Evolutionary conservation across 1,140 invertebrate genomes (phyloP), one percentile per base, ranked within the genome.

Genomic region (Drosophila dunni): DNA sequence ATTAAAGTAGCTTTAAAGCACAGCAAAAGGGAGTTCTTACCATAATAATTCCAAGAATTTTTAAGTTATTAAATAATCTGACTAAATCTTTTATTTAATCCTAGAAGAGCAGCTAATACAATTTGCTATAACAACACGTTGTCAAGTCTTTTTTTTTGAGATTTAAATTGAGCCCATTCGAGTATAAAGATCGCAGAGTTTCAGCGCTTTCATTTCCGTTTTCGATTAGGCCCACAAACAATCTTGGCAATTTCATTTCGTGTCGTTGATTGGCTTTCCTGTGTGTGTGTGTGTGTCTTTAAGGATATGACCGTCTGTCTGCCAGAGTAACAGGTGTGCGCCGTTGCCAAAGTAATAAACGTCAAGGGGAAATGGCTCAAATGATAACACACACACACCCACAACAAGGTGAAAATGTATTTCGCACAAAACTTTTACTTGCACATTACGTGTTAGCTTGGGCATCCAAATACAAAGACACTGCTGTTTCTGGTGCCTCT

Each of bases 311-410:
- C 20, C 20, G n/a, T 46, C n/a, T 53, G 5, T 33, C 13, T 33
- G 61, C 20, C 62, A 3, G 40, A 51, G 78, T 84, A 81, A 85
- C 82, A 85, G 82, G 82, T 85, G 82, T 85, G 71, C 65, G 34
- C 33, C n/a, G 50, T 54, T 67, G 56, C 56, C 64, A 44, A 15
- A 58, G 53, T 57, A 68, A 67, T 78, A 69, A 75, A 64, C 54
- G 71, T 64, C 54, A 46, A 48, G 38, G 42, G 65, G 42, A 56
- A 48, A 56, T 44, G 65, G 48, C 54, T 33, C 29, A 54, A 33
- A 33, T 29, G 40, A 54, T 44, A 44, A 29, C 29, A 38, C 51
- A 33, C 33, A 33, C 17, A 0, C 17, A 20, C 17, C 40, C 13
- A n/a, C 13, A 34, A 63, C 24, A 53, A 71, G 66, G 54, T 79